These are phyloP conservation scores for Heterochromis multidens DNA, from an alignment of 2,113 vertebrate species.

Conservation along the genomic window DNA sequence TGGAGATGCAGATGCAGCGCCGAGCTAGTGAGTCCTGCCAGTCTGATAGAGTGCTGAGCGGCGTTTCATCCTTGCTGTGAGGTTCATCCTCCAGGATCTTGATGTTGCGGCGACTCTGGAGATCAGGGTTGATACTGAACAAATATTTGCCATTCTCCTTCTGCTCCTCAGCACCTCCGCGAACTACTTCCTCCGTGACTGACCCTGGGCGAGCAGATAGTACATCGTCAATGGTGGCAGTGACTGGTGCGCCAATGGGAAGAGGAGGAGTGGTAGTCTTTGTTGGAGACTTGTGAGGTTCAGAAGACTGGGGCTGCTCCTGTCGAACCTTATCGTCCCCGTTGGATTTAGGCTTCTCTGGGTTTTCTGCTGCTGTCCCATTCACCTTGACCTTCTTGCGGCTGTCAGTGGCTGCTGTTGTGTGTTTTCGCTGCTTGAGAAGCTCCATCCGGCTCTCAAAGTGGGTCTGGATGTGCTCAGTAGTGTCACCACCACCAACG, in stretches of 20 bases:
- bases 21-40: slow-evolving; percentile 96
- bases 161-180: slow-evolving; percentile 65
- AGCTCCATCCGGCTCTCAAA: slow-evolving; percentile 89
- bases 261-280: slow-evolving; percentile 20
- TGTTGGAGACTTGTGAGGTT: slow-evolving; percentile 4
- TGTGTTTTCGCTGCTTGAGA: slow-evolving; percentile 76
- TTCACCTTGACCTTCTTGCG: slow-evolving; percentile 72
- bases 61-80: slow-evolving; percentile 96
- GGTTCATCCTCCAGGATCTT: slow-evolving; percentile 97
- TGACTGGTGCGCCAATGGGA: slow-evolving; percentile 68
- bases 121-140: slow-evolving; percentile 82
- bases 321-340: slow-evolving; percentile 42
- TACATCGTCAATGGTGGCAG: slow-evolving; percentile 89
- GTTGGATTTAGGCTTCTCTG: slow-evolving; percentile 59
- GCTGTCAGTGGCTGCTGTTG: slow-evolving; percentile 42
- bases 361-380: slow-evolving; percentile 67
- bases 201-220: slow-evolving; percentile 84
- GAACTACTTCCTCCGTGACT: slow-evolving; percentile 79
- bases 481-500: slow-evolving; percentile 95
- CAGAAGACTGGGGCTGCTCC: slow-evolving; percentile 32
- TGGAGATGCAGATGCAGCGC: slow-evolving; percentile 93
- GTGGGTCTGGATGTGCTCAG: slow-evolving; percentile 98
- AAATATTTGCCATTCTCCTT: slow-evolving; percentile 86
- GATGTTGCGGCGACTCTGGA: slow-evolving; percentile 84
- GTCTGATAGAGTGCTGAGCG: slow-evolving; percentile 90